phyloP scores from a whole-genome alignment of 2,888 invertebrate species.

The Heliconius erato region DNA sequence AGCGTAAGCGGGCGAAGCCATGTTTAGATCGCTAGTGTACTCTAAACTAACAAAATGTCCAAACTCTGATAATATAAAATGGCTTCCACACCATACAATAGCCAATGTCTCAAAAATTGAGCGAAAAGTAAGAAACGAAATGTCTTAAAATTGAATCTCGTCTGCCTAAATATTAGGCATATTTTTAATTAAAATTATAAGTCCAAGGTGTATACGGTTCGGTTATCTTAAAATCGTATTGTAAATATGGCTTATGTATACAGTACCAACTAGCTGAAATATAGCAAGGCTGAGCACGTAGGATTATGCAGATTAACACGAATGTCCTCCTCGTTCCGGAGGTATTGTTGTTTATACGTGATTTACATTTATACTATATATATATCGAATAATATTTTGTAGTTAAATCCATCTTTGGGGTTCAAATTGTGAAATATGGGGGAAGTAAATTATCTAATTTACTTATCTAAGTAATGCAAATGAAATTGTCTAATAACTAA shows the following conservation, averaged over 20 bases:
- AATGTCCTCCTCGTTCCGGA: constrained; percentile 7
- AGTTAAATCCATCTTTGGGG: background rate
- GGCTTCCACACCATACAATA: too few species aligned
- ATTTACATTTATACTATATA: constrained; percentile 17
- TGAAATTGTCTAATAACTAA: background rate
- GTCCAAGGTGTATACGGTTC: background rate
- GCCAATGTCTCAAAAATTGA: too few species aligned
- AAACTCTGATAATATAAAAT: too few species aligned
- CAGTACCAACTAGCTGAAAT: background rate
- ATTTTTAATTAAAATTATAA: too few species aligned
- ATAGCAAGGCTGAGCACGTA: constrained; percentile 4
- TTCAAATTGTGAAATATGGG: background rate
- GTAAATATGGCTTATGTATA: constrained; percentile 5
- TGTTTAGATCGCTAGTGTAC: too few species aligned
- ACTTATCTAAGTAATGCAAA: background rate
- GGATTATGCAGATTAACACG: constrained; percentile 36
- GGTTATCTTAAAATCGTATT: constrained; percentile 1
- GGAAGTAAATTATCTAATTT: background rate
- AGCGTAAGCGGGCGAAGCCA: too few species aligned
- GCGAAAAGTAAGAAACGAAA: too few species aligned
- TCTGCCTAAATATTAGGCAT: too few species aligned
- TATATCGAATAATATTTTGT: background rate
- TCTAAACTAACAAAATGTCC: too few species aligned
- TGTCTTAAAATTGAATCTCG: too few species aligned
- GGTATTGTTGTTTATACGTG: constrained; percentile 14